A percentile compares a stretch with the other conserved stretches of the same genome.
phyloP scores from a whole-genome alignment of 2,888 invertebrate species.

The Nemotelus nigrinus region DNA sequence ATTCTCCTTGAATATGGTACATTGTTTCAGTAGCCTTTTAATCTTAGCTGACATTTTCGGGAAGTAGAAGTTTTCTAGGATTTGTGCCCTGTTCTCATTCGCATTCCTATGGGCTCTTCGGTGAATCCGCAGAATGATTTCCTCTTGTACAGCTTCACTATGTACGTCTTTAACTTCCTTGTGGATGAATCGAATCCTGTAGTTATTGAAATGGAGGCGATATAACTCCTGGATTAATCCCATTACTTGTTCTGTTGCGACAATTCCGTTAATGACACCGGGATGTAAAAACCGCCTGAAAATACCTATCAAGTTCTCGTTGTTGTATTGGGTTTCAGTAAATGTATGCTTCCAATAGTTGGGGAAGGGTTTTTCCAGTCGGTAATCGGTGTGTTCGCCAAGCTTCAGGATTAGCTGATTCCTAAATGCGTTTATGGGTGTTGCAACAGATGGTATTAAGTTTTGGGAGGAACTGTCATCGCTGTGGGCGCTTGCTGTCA shows the following conservation, averaged over 20 bases:
- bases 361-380: conserved; percentile 18
- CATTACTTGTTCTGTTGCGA: not conserved
- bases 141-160: not conserved
- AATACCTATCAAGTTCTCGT: not conserved
- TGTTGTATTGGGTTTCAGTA: not conserved
- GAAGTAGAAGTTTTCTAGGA: conserved; percentile 41
- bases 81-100: conserved; percentile 38
- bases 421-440: conserved; percentile 12
- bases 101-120: conserved; percentile 32
- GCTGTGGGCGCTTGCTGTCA: not conserved
- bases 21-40: conserved; percentile 43
- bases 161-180: not conserved
- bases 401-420: conserved; percentile 22
- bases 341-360: conserved; percentile 11
- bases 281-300: not conserved
- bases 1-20: conserved; percentile 37
- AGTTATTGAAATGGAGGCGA: not conserved
- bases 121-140: not conserved
- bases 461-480: not conserved
- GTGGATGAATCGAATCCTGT: not conserved
- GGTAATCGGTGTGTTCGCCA: conserved; percentile 8
- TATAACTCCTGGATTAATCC: not conserved
- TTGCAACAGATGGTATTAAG: conserved; percentile 7
- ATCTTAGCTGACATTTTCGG: conserved; percentile 46
- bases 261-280: conserved; percentile 2